phyloP scores from a whole-genome alignment of 1,140 invertebrate genomes.

The Drosophila ficusphila region DNA sequence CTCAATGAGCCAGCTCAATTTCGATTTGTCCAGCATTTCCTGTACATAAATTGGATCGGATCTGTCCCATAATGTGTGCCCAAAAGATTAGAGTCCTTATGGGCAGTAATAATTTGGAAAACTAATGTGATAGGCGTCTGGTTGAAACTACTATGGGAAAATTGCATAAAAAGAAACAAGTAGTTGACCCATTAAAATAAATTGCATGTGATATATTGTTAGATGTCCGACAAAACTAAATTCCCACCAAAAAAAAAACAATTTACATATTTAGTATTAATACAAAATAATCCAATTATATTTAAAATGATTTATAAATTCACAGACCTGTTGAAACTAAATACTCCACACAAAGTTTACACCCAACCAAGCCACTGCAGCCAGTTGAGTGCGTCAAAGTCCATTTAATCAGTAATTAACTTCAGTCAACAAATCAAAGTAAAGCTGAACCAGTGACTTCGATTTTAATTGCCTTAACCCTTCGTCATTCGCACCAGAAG shows the following conservation, averaged over 20 bases:
- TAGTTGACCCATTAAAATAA: not conserved
- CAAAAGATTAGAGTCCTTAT: constrained; percentile 27
- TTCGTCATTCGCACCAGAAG: constrained; percentile 18
- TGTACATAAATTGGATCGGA: constrained; percentile 29
- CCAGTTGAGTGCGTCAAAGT: constrained; percentile 24
- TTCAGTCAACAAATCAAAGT: constrained; percentile 33
- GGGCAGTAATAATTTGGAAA: constrained; percentile 8
- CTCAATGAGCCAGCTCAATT: constrained; percentile 45
- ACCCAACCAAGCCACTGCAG: not conserved
- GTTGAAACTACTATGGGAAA: not conserved
- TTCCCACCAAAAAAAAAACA: not conserved
- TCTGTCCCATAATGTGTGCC: constrained; percentile 6
- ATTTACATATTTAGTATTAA: too few relatives aligned
- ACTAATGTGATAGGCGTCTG: not conserved
- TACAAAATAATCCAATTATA: too few relatives aligned
- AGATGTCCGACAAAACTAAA: not conserved
- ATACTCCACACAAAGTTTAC: not conserved
- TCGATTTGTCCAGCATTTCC: constrained; percentile 67
- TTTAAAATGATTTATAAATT: too few relatives aligned
- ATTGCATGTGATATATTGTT: not conserved
- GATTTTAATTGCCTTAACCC: constrained; percentile 48
- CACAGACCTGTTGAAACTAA: not conserved
- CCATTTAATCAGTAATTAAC: constrained; percentile 29
- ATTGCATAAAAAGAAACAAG: not conserved
- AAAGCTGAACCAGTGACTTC: constrained; percentile 23